These are phyloP conservation scores for Trichonephila clavipes DNA, from an alignment of 1,140 invertebrate genomes.

Conservation along the genomic window DNA sequence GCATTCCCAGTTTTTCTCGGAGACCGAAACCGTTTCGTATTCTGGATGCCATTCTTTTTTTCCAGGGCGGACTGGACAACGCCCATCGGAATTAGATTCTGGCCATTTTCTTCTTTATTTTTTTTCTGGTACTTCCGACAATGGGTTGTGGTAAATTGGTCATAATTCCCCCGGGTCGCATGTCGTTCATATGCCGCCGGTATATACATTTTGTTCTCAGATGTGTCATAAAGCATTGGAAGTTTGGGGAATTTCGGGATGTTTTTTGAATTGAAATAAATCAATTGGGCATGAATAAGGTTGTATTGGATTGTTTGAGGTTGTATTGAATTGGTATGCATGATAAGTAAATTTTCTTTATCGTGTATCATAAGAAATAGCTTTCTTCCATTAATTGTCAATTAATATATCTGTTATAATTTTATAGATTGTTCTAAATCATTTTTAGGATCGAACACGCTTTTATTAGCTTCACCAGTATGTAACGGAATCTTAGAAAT, in stretches of 20 bases:
- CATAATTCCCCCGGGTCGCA: background rate
- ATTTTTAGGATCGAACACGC: too few species aligned
- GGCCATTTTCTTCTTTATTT: background rate
- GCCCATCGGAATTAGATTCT: slow-evolving; percentile 49
- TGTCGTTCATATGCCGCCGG: background rate
- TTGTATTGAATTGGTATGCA: background rate
- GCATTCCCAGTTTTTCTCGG: background rate
- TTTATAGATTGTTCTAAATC: too few species aligned
- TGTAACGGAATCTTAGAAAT: too few species aligned
- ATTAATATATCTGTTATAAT: too few species aligned
- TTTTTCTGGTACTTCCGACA: slow-evolving; percentile 18
- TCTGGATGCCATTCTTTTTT: slow-evolving; percentile 26
- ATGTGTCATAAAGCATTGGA: slow-evolving; percentile 22
- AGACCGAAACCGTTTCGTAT: slow-evolving; percentile 9
- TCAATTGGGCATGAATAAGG: background rate
- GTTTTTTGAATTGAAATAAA: slow-evolving; percentile 18
- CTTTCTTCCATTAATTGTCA: too few species aligned
- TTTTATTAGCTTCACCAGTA: too few species aligned
- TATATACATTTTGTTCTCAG: background rate
- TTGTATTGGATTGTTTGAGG: background rate
- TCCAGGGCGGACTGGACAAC: slow-evolving; percentile 32
- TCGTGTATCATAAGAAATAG: too few species aligned
- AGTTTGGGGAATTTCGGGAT: background rate
- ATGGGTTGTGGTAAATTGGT: slow-evolving; percentile 39
- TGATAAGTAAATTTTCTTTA: too few species aligned